phyloP scores from a whole-genome alignment of 1,140 invertebrate genomes.

The Pentalonia nigronervosa region DNA sequence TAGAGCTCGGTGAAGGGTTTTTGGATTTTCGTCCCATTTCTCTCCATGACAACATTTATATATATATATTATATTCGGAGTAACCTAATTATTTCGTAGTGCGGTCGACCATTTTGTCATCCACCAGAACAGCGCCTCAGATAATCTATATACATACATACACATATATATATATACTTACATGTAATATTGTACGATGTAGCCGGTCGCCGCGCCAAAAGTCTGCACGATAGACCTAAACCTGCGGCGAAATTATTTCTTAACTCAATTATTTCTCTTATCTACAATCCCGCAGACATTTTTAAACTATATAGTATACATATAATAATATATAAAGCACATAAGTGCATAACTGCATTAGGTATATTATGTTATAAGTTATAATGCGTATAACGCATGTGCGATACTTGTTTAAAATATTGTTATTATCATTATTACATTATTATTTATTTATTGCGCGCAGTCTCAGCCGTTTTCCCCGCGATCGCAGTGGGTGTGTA shows the following conservation, averaged over 20 bases:
- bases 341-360: not conserved
- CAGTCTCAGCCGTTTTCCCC: too few relatives aligned
- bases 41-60: conserved; percentile 2
- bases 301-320: not conserved
- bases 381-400: too few relatives aligned
- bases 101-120: conserved; percentile 24
- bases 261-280: not conserved
- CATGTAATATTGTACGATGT: not conserved
- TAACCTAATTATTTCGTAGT: conserved; percentile 1
- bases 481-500: too few relatives aligned
- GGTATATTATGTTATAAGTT: not conserved
- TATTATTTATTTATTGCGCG: not conserved
- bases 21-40: conserved; percentile 24
- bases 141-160: not conserved
- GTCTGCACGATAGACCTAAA: not conserved
- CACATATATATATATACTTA: not conserved
- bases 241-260: not conserved
- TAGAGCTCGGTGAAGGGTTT: not conserved
- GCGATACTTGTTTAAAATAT: not conserved
- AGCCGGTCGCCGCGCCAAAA: not conserved
- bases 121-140: not conserved
- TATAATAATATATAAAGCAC: not conserved
- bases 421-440: not conserved
- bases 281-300: not conserved
- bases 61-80: not conserved